phyloP scores from a whole-genome alignment of 2,797 vertebrate species.

The Pseudotriccus pelzelni region DNA sequence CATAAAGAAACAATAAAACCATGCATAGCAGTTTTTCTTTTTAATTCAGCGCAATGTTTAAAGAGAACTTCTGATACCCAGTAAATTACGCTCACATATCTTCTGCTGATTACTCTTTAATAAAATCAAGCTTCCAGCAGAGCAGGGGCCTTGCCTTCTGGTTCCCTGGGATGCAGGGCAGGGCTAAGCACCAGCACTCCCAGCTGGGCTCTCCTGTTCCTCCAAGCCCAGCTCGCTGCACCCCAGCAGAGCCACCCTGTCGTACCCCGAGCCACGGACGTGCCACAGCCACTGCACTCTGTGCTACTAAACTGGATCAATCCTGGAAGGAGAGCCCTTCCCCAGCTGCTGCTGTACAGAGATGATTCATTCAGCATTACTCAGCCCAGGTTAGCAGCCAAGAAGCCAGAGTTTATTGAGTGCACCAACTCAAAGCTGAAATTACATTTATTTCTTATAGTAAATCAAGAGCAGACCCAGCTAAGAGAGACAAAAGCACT shows the following conservation, averaged over 20 bases:
- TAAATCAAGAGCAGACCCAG: not conserved
- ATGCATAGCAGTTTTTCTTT: constrained; percentile 15
- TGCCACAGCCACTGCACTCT: not conserved
- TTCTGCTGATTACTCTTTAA: constrained; percentile 9
- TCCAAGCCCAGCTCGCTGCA: not conserved
- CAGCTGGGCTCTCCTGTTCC: not conserved
- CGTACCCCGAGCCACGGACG: fast-evolving
- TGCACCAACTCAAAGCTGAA: not conserved
- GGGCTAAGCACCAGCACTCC: not conserved
- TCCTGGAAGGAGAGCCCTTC: not conserved
- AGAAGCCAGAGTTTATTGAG: not conserved
- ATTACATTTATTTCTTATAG: not conserved
- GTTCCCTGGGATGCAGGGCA: not conserved
- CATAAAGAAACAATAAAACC: constrained; percentile 57
- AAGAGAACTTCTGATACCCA: constrained; percentile 22
- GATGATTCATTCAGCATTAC: not conserved
- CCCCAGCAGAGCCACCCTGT: not conserved
- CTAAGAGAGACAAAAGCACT: not conserved
- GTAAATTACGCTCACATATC: constrained; percentile 41
- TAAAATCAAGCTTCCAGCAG: constrained; percentile 33
- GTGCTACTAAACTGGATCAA: not conserved
- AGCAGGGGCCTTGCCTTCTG: not conserved
- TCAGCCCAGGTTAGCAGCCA: not conserved
- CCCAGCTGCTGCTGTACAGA: not conserved
- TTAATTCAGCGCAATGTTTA: constrained; percentile 21